These are phyloP conservation scores for Sarotherodon lohbergeri DNA, from an alignment of 2,113 vertebrate species.

Conservation along the genomic window DNA sequence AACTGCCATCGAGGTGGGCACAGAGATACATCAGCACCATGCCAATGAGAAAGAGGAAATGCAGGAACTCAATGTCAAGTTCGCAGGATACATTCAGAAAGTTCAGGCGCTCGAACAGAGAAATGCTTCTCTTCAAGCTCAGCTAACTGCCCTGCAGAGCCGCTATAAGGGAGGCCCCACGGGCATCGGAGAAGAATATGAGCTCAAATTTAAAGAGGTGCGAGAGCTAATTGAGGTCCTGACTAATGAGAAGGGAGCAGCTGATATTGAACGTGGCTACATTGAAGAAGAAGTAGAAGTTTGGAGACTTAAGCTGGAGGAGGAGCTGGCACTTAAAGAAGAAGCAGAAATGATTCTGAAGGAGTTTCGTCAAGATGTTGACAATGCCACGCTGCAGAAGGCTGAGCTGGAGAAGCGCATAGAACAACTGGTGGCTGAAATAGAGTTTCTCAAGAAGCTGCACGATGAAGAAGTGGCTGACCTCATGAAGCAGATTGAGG, in stretches of 20 bases:
- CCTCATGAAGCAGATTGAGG: slow-evolving; percentile 72
- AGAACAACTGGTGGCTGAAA: slow-evolving; percentile 65
- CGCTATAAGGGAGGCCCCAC: slow-evolving; percentile 55
- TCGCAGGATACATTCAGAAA: slow-evolving; percentile 76
- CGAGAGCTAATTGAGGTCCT: slow-evolving; percentile 75
- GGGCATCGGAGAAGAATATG: slow-evolving; percentile 69
- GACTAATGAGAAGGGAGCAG: slow-evolving; percentile 70
- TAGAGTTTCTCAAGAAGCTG: slow-evolving; percentile 74
- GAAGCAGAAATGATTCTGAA: slow-evolving; percentile 75
- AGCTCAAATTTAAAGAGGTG: slow-evolving; percentile 69
- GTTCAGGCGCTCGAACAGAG: slow-evolving; percentile 75
- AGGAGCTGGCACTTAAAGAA: slow-evolving; percentile 74
- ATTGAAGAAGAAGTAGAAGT: slow-evolving; percentile 61
- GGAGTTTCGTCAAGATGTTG: slow-evolving; percentile 76
- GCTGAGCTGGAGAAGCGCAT: slow-evolving; percentile 69
- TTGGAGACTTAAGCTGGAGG: slow-evolving; percentile 74
- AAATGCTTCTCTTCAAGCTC: slow-evolving; percentile 43
- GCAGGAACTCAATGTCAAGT: slow-evolving; percentile 76
- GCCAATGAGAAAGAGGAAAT: slow-evolving; percentile 76
- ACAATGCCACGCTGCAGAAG: slow-evolving; percentile 74
- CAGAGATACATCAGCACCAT: slow-evolving; percentile 70
- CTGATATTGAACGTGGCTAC: slow-evolving; percentile 68
- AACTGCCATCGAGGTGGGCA: slow-evolving; percentile 42
- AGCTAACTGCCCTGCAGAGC: slow-evolving; percentile 59
- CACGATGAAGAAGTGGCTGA: slow-evolving; percentile 69